Conservation (phyloP, 2,797 vertebrate species). For the Anableps anableps region DNA sequence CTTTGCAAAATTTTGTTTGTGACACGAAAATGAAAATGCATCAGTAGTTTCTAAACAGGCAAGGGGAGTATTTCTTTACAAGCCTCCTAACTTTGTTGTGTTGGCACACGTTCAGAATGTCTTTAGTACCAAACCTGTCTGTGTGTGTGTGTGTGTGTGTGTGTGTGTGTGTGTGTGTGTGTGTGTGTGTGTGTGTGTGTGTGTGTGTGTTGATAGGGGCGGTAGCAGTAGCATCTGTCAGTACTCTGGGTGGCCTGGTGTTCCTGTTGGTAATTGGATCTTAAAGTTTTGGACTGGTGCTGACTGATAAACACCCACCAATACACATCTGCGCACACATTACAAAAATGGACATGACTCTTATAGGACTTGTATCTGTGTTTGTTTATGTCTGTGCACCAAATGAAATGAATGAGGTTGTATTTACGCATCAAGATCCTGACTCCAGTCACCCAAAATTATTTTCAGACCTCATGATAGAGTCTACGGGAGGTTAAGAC, state of each 20-base stretch:
- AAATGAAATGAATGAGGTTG: not conserved
- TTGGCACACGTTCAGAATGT: slow-evolving; percentile 30
- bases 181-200: slow-evolving; percentile 22
- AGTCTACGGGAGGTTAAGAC: too few relatives aligned
- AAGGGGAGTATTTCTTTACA: not conserved
- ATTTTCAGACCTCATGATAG: not conserved
- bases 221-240: slow-evolving; percentile 76
- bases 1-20: not conserved
- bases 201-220: slow-evolving; percentile 60
- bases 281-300: slow-evolving; percentile 75
- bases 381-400: slow-evolving; percentile 17
- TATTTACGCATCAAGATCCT: slow-evolving; percentile 8
- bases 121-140: slow-evolving; percentile 13
- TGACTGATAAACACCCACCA: slow-evolving; percentile 71
- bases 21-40: not conserved
- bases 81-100: slow-evolving; percentile 17
- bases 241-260: slow-evolving; percentile 77
- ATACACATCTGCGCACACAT: slow-evolving; percentile 27
- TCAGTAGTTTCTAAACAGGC: not conserved
- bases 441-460: not conserved
- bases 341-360: slow-evolving; percentile 51
- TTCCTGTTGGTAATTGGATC: slow-evolving; percentile 83
- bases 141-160: slow-evolving; percentile 14
- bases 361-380: slow-evolving; percentile 29
- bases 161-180: slow-evolving; percentile 19